Base-by-base conservation (phyloP, 2,888 invertebrate genomes). In the Odontothrips loti region DNA sequence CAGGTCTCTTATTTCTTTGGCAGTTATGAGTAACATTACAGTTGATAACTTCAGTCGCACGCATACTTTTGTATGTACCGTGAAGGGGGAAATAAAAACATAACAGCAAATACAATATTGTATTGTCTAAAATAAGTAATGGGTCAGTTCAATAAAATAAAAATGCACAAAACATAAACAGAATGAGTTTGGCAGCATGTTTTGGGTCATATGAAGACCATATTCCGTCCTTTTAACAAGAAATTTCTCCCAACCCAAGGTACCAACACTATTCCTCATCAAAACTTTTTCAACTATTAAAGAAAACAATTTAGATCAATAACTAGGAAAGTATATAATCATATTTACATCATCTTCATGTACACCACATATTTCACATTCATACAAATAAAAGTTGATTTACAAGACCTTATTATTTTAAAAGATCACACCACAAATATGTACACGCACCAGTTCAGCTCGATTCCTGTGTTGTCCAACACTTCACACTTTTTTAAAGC, bases 181-280 rank as follows among this genome's bases (percentile, higher is more conserved):
- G 68, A 23, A 75, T 75, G 12, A 75, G 27, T 75, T 75, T 75
- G 68, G 68, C 68, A 75, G 23, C 68, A 75, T n/a, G 58, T 58
- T 58, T 43, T 43, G 34, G 68, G 68, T 23, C 68, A 23, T 9
- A 68, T 9, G 27, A 75, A 75, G 27, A 75, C 58, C 68, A 75
- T 27, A 27, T 27, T 58, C 34, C 34, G 17, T 58, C 20, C 58
- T 15, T 15, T 58, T 20, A 58, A 58, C 58, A 58, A 58, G 20
- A 17, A 58, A 58, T 20, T 6, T 20, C 17, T 58, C 58, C 20
- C 20, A 58, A 58, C 58, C 17, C 17, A 20, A 20, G 17, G 20
- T 15, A 20, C 58, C 58, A 58, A 58, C 58, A 58, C 58, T 17
- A 58, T 58, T n/a, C n/a, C n/a, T n/a, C 58, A 58, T 58, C 15